Conservation (phyloP, 2,888 invertebrate species). For the Frankliniella intonsa region DNA sequence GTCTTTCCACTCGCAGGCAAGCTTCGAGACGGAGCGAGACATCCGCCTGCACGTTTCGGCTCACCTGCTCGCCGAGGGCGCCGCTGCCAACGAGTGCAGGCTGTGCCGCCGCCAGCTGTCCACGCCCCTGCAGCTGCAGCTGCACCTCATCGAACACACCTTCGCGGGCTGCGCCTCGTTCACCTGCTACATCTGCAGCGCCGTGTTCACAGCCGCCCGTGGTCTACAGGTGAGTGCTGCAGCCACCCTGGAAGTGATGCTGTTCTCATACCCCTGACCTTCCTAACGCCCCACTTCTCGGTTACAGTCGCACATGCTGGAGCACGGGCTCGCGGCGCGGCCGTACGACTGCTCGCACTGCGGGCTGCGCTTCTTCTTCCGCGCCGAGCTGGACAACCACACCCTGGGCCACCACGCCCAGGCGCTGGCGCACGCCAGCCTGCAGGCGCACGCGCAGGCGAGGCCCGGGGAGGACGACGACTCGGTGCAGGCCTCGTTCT, state of each 20-base stretch:
- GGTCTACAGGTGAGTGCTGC: slow-evolving; percentile 53
- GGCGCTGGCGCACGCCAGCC: slow-evolving; percentile 32
- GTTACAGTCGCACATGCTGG: slow-evolving; percentile 71
- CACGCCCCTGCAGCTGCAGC: slow-evolving; percentile 75
- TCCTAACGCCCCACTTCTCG: slow-evolving; percentile 9
- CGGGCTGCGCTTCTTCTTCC: slow-evolving; percentile 81
- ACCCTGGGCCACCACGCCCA: slow-evolving; percentile 43
- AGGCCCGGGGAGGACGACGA: slow-evolving; percentile 34
- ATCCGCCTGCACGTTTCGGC: slow-evolving; percentile 58
- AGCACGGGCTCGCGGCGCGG: slow-evolving; percentile 72
- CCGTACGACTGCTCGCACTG: slow-evolving; percentile 84
- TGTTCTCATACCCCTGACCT: background rate
- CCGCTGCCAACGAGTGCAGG: slow-evolving; percentile 63
- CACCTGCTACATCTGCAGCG: slow-evolving; percentile 83
- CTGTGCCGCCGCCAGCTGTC: slow-evolving; percentile 74
- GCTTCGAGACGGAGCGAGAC: slow-evolving; percentile 59
- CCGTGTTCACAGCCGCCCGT: slow-evolving; percentile 76
- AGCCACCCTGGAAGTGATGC: background rate
- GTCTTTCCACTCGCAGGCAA: slow-evolving; percentile 44
- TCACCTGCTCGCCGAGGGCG: slow-evolving; percentile 53
- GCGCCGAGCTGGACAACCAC: slow-evolving; percentile 87
- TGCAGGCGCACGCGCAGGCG: slow-evolving; percentile 35
- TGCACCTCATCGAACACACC: slow-evolving; percentile 87
- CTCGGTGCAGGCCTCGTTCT: slow-evolving; percentile 53
- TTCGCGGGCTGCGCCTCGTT: slow-evolving; percentile 80